Percentiles rank a stretch among this genome's conserved stretches.
Evolutionary conservation across 2,888 invertebrate genomes (phyloP).

Genomic region (Monoplex corrugatus): DNA sequence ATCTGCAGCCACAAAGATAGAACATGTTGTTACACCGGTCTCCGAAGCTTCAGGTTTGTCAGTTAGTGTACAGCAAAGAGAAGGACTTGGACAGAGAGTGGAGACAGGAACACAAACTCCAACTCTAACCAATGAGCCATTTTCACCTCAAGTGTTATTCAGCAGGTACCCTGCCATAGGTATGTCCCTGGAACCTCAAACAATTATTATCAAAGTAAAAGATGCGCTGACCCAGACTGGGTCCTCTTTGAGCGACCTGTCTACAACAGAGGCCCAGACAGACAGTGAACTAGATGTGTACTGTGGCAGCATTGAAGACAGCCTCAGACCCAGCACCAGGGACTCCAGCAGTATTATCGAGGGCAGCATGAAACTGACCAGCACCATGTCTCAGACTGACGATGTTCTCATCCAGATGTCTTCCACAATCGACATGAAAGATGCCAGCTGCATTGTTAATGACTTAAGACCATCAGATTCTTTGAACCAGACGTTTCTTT

Average conservation of each 20-base stretch:
- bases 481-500: background rate
- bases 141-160: background rate
- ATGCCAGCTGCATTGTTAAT: background rate
- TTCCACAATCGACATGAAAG: background rate
- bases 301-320: background rate
- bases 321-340: conserved; percentile 2
- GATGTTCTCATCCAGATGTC: background rate
- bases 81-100: conserved; percentile 51
- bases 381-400: conserved; percentile 25
- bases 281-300: conserved; percentile 49
- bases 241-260: conserved; percentile 61
- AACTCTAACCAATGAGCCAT: background rate
- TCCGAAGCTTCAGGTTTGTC: background rate
- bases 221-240: conserved; percentile 66
- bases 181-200: conserved; percentile 47
- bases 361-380: background rate
- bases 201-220: conserved; percentile 51
- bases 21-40: background rate
- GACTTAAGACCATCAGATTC: background rate
- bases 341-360: conserved; percentile 33
- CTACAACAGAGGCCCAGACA: conserved; percentile 63
- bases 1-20: conserved; percentile 23
- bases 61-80: background rate
- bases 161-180: background rate
- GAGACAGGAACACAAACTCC: conserved; percentile 52